These are phyloP conservation scores for Catalaphyllia jardinei DNA, from an alignment of 64 coral and sea anemone genomes.

Conservation along the genomic window DNA sequence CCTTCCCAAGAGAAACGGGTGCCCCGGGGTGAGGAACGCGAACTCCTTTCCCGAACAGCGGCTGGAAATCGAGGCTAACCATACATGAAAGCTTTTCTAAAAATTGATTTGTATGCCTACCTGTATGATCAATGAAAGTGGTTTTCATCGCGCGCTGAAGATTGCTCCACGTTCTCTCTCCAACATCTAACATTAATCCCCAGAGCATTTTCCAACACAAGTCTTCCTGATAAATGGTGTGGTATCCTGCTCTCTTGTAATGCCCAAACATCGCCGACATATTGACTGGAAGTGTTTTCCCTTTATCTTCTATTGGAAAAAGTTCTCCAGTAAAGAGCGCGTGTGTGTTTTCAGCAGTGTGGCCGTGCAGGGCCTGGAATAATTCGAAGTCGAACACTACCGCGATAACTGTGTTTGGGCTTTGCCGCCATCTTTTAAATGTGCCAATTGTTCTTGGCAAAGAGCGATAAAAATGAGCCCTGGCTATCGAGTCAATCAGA, in stretches of 20 bases:
- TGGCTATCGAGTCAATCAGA: conserved; percentile 56
- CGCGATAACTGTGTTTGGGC: background rate
- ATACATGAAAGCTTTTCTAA: background rate
- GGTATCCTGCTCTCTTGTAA: conserved; percentile 68
- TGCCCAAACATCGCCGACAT: conserved; percentile 66
- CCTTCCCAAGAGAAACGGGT: too few relatives aligned
- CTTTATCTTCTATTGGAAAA: conserved; percentile 26
- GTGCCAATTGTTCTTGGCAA: conserved; percentile 55
- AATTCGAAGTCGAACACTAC: conserved; percentile 75
- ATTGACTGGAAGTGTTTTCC: conserved; percentile 13
- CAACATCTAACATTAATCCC: conserved; percentile 58
- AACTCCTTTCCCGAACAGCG: background rate
- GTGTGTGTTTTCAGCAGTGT: conserved; percentile 68
- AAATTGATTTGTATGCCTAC: conserved; percentile 7
- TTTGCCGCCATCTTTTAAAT: conserved; percentile 51
- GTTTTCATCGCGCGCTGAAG: conserved; percentile 24
- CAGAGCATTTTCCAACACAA: conserved; percentile 72
- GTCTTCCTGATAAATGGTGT: conserved; percentile 78
- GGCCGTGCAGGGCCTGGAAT: conserved; percentile 79
- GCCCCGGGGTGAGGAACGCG: too few relatives aligned
- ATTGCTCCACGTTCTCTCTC: conserved; percentile 13
- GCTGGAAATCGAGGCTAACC: too few relatives aligned
- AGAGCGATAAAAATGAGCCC: conserved; percentile 78
- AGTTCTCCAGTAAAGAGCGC: conserved; percentile 68
- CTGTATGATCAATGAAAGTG: conserved; percentile 68